A percentile compares a stretch with the other conserved stretches of the same genome.
Evolutionary conservation across 2,113 vertebrate species (phyloP).

Genomic region (Plotosus lineatus): DNA sequence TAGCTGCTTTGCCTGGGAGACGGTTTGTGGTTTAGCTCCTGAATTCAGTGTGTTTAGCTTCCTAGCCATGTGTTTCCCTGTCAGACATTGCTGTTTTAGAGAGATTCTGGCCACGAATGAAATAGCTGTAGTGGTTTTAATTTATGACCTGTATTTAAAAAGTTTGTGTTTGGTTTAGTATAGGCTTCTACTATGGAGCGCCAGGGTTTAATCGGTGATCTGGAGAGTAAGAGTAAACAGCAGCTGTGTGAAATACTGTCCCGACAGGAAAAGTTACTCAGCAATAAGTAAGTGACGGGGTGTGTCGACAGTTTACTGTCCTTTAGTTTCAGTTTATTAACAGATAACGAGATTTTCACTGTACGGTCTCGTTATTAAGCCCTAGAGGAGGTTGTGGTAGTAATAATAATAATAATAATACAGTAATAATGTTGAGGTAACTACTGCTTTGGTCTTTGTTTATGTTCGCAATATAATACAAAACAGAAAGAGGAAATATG

Average conservation of each 20-base stretch:
- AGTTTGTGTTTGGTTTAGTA: neutral
- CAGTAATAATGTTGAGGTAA: too few species aligned
- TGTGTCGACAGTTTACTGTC: too few species aligned
- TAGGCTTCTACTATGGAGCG: constrained; percentile 49
- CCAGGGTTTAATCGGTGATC: constrained; percentile 68
- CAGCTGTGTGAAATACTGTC: constrained; percentile 83
- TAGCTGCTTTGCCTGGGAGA: neutral
- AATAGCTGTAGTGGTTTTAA: neutral
- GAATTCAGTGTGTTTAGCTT: too few species aligned
- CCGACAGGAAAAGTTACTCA: constrained; percentile 83
- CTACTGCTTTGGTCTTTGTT: too few species aligned
- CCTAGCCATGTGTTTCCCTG: neutral
- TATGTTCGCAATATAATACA: too few species aligned
- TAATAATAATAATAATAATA: too few species aligned
- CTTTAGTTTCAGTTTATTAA: neutral
- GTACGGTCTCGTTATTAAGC: too few species aligned
- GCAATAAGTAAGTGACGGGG: constrained; percentile 76
- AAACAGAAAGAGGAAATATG: too few species aligned
- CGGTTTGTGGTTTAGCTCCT: too few species aligned
- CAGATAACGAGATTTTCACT: too few species aligned
- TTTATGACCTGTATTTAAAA: neutral
- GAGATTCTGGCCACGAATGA: neutral
- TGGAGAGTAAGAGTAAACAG: constrained; percentile 69
- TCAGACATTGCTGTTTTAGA: neutral
- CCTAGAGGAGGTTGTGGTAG: too few species aligned